Percentiles rank a stretch among this genome's conserved stretches.
These are phyloP conservation scores for Pipistrellus kuhlii DNA, from an alignment of 2,797 vertebrate species.

Conservation along the genomic window DNA sequence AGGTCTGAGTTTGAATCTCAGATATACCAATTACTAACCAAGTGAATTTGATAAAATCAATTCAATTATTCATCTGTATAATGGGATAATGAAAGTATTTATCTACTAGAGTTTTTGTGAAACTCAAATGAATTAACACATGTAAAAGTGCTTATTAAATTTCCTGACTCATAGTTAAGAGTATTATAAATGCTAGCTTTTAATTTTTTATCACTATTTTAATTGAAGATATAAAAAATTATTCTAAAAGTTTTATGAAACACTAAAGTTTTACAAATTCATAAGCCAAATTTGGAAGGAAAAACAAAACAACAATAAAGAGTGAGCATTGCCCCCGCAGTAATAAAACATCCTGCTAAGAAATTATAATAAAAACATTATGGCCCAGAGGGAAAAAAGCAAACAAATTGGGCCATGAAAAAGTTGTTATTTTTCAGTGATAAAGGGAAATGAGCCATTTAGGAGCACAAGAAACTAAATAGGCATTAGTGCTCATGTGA, in stretches of 20 bases:
- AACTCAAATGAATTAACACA: neutral
- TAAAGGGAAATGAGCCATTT: neutral
- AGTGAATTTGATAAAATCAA: neutral
- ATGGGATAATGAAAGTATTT: neutral
- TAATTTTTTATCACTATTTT: neutral
- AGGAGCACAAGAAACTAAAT: neutral
- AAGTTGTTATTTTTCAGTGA: neutral
- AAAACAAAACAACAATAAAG: neutral
- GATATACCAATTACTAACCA: neutral
- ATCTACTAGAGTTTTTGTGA: neutral
- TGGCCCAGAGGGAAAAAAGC: neutral
- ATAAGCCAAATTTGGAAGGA: neutral
- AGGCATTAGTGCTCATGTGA: neutral
- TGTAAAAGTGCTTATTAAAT: neutral
- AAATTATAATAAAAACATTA: constrained; percentile 2
- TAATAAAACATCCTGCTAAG: neutral
- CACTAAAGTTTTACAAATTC: neutral
- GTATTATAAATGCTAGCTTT: neutral
- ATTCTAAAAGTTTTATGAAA: neutral
- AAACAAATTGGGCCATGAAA: neutral
- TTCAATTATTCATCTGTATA: neutral
- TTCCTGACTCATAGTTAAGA: neutral
- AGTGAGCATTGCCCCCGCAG: neutral
- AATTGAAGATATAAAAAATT: neutral
- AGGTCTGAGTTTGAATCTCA: neutral